These are phyloP conservation scores for Pelodytes ibericus DNA, from an alignment of 2,797 vertebrate genomes.

Conservation along the genomic window DNA sequence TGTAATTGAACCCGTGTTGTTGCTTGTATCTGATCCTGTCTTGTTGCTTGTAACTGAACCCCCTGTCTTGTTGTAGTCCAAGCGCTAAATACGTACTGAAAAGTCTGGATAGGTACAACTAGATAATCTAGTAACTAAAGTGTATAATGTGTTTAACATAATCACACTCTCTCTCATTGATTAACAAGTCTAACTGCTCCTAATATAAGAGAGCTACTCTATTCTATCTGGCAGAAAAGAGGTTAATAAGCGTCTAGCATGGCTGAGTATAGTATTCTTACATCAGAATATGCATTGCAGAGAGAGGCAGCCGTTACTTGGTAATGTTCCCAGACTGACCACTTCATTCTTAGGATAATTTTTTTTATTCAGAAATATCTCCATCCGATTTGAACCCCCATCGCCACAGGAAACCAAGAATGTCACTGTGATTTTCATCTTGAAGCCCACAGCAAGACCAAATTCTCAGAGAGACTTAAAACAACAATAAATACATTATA, in stretches of 20 bases:
- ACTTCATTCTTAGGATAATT: slow-evolving; percentile 35
- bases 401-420: slow-evolving; percentile 29
- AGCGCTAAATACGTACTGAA: no score
- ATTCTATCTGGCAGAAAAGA: not conserved
- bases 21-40: no score
- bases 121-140: no score
- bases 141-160: no score
- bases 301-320: slow-evolving; percentile 39
- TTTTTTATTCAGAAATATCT: slow-evolving; percentile 33
- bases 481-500: slow-evolving; percentile 39
- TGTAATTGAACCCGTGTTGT: no score
- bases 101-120: no score
- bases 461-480: slow-evolving; percentile 34
- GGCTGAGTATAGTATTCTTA: slow-evolving; percentile 5
- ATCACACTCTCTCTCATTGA: no score
- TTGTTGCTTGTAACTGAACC: no score
- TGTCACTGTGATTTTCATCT: slow-evolving; percentile 25
- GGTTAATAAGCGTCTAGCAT: not conserved
- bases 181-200: no score
- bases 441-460: slow-evolving; percentile 12
- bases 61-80: no score
- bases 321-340: slow-evolving; percentile 14
- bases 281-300: slow-evolving; percentile 35
- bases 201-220: no score
- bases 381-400: slow-evolving; percentile 7